phyloP scores from a whole-genome alignment of 2,797 vertebrate species.

The Capromys pilorides region DNA sequence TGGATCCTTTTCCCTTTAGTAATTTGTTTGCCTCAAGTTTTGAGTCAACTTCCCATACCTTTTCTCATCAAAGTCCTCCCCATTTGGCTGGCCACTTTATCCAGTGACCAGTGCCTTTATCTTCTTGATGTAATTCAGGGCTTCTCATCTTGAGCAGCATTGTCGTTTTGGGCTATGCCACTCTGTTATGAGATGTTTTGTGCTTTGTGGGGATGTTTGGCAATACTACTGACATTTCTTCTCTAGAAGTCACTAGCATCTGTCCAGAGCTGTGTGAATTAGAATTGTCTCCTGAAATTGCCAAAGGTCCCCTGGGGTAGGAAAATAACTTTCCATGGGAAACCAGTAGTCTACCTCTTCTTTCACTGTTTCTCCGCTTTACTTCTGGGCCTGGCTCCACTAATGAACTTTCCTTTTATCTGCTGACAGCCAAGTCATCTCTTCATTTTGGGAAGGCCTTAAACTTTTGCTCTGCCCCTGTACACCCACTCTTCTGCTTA shows the following conservation, averaged over 20 bases:
- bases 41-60: background rate
- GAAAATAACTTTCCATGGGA: background rate
- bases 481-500: background rate
- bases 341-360: background rate
- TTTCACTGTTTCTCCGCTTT: background rate
- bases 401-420: background rate
- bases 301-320: background rate
- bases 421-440: background rate
- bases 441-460: background rate
- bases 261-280: background rate
- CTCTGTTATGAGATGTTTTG: background rate
- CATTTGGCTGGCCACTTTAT: background rate
- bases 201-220: background rate
- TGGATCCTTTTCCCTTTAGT: background rate
- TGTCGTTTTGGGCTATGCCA: background rate
- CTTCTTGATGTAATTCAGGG: background rate
- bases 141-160: background rate
- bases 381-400: background rate
- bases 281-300: background rate
- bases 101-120: background rate
- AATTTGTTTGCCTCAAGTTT: background rate
- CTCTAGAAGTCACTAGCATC: background rate
- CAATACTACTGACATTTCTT: background rate
- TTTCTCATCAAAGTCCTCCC: background rate
- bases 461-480: background rate